phyloP scores from a whole-genome alignment of 1,140 invertebrate species.

The Rhopalosiphum maidis region DNA sequence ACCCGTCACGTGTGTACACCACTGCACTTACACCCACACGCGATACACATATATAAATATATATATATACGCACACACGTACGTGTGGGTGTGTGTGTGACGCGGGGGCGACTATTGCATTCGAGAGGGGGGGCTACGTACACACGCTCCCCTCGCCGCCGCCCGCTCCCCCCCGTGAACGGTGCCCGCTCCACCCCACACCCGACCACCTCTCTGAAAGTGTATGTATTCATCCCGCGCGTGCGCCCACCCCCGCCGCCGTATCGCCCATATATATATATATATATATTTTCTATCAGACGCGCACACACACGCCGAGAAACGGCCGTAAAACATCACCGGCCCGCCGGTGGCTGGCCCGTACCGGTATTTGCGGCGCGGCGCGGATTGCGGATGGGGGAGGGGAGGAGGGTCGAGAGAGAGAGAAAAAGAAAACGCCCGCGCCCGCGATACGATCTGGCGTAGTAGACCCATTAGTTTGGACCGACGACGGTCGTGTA shows the following conservation, averaged over 20 bases:
- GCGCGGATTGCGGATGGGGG: neutral
- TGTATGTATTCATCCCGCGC: neutral
- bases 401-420: no score
- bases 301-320: neutral
- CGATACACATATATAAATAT: neutral
- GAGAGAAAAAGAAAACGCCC: neutral
- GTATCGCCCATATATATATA: no score
- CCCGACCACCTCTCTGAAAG: neutral
- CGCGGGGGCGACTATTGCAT: neutral
- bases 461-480: slow-evolving; percentile 49
- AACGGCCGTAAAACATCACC: neutral
- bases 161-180: neutral
- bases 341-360: neutral
- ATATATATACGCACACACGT: neutral
- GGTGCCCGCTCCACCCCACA: neutral
- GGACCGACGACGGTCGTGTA: slow-evolving; percentile 3
- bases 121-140: neutral
- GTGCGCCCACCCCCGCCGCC: no score
- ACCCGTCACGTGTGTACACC: neutral
- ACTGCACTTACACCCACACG: no score
- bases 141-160: no score
- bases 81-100: neutral
- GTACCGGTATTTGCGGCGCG: neutral
- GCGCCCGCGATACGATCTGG: slow-evolving; percentile 27
- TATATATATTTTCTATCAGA: neutral